Conservation (phyloP, 2,888 invertebrate species). For the Drosophila ezoana region DNA sequence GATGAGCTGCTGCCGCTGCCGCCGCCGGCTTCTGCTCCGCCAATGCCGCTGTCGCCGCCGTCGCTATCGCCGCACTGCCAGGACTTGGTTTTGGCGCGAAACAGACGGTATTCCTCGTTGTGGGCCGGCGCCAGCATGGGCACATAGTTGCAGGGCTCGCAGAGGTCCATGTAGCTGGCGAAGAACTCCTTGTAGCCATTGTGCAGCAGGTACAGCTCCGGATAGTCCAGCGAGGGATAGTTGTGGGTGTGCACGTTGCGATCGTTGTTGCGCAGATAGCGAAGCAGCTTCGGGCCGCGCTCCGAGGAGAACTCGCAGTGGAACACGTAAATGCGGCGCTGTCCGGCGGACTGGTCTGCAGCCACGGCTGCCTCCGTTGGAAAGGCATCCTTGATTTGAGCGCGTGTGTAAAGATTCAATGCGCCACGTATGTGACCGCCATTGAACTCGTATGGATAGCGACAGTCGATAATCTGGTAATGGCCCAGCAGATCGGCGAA, state of each 20-base stretch:
- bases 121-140: slow-evolving; percentile 94
- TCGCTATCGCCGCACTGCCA: slow-evolving; percentile 86
- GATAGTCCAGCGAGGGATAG: slow-evolving; percentile 95
- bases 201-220: slow-evolving; percentile 96
- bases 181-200: slow-evolving; percentile 96
- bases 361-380: slow-evolving; percentile 61
- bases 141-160: slow-evolving; percentile 90
- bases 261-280: slow-evolving; percentile 93
- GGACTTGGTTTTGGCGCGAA: slow-evolving; percentile 91
- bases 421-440: slow-evolving; percentile 96
- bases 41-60: slow-evolving; percentile 84
- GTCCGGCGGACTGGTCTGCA: slow-evolving; percentile 67
- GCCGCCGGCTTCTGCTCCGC: slow-evolving; percentile 43
- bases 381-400: slow-evolving; percentile 89
- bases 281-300: slow-evolving; percentile 95
- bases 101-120: slow-evolving; percentile 89
- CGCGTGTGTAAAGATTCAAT: slow-evolving; percentile 92
- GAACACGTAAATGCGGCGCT: slow-evolving; percentile 93
- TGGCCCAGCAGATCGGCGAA: slow-evolving; percentile 87
- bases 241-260: slow-evolving; percentile 91
- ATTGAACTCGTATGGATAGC: slow-evolving; percentile 97
- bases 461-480: slow-evolving; percentile 94
- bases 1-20: slow-evolving; percentile 2
- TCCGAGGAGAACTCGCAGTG: slow-evolving; percentile 99
- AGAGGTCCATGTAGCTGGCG: slow-evolving; percentile 88